Conservation (phyloP, 1,140 invertebrate species). For the Drosophila nannoptera region DNA sequence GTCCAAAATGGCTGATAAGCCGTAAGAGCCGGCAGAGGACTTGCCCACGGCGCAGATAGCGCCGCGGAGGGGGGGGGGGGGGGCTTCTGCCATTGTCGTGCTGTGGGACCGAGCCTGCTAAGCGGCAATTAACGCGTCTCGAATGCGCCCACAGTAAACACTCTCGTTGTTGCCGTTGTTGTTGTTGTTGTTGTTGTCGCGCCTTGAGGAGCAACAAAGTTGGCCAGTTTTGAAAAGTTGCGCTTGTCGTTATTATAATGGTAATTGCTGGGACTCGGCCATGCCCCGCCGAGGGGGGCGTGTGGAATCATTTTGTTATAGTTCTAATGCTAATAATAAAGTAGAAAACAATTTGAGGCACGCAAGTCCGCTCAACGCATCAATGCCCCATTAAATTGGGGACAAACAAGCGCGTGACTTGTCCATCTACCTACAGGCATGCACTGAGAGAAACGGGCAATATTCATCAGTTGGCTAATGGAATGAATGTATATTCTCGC, state of each 20-base stretch:
- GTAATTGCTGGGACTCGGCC: slow-evolving; percentile 32
- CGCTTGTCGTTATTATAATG: slow-evolving; percentile 41
- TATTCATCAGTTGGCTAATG: neutral
- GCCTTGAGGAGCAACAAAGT: slow-evolving; percentile 18
- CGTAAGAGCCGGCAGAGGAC: slow-evolving; percentile 15
- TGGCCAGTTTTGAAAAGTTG: slow-evolving; percentile 34
- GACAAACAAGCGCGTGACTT: slow-evolving; percentile 44
- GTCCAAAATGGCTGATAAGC: slow-evolving; percentile 74
- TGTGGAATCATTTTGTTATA: slow-evolving; percentile 30
- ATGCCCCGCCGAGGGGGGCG: neutral
- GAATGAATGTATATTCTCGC: no score
- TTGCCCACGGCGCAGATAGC: slow-evolving; percentile 4
- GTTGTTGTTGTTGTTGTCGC: neutral
- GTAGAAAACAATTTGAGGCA: slow-evolving; percentile 69
- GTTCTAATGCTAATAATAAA: slow-evolving; percentile 62
- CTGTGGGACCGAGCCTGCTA: slow-evolving; percentile 42
- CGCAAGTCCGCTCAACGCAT: slow-evolving; percentile 61
- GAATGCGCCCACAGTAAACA: slow-evolving; percentile 35
- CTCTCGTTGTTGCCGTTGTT: slow-evolving; percentile 1
- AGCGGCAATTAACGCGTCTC: slow-evolving; percentile 70
- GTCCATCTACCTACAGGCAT: slow-evolving; percentile 13
- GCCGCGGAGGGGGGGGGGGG: neutral
- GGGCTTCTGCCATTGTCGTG: slow-evolving; percentile 10
- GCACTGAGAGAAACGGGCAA: neutral
- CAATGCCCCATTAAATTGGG: slow-evolving; percentile 65